phyloP scores from a whole-genome alignment of 2,113 vertebrate species.

The Bufo bufo region DNA sequence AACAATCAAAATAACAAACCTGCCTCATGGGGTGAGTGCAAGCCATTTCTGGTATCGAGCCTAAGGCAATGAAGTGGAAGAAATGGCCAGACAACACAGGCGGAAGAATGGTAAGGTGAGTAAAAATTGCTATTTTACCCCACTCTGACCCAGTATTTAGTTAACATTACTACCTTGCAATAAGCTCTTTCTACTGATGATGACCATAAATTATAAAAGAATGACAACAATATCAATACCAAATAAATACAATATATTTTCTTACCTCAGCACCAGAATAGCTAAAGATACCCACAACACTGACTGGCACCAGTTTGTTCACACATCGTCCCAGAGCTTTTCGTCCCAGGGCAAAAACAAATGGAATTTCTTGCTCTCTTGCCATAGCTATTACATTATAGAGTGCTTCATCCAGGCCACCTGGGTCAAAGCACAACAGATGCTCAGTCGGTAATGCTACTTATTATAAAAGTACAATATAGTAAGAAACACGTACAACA shows the following conservation, averaged over 20 bases:
- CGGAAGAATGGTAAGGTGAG: too few species aligned
- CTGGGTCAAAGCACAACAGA: slow-evolving; percentile 65
- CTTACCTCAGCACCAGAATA: slow-evolving; percentile 94
- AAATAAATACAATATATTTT: not conserved
- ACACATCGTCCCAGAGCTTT: slow-evolving; percentile 96
- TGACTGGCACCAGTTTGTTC: slow-evolving; percentile 97
- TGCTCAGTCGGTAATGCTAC: not conserved
- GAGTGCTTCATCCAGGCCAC: slow-evolving; percentile 94
- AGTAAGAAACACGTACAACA: not conserved
- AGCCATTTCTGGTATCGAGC: too few species aligned
- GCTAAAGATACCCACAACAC: slow-evolving; percentile 97
- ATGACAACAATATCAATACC: too few species aligned
- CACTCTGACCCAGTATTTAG: too few species aligned
- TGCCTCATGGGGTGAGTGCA: too few species aligned
- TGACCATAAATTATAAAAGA: too few species aligned
- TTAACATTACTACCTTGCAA: too few species aligned
- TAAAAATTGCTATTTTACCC: too few species aligned
- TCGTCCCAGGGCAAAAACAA: slow-evolving; percentile 94
- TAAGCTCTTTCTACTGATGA: too few species aligned
- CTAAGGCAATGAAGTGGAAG: too few species aligned
- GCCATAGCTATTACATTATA: slow-evolving; percentile 99
- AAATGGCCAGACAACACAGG: too few species aligned
- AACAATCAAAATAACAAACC: too few species aligned
- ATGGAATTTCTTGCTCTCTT: slow-evolving; percentile 95
- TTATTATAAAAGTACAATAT: not conserved